Evolutionary conservation across 1,140 invertebrate genomes (phyloP), one percentile per base, ranked within the genome.

Genomic region (Rhagoletis zephyria): DNA sequence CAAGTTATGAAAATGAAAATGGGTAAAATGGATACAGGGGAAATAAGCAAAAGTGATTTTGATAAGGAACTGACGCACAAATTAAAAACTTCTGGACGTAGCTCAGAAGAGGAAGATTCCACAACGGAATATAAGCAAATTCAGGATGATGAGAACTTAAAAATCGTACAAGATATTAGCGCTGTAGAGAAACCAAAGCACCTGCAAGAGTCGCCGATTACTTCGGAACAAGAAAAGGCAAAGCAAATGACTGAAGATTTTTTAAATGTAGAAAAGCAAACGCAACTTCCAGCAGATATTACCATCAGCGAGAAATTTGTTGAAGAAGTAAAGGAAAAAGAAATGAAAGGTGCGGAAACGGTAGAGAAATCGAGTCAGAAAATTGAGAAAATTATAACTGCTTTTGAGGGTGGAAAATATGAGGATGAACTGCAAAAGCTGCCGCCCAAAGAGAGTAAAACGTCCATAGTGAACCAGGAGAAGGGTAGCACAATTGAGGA

Each of bases 1-100:
- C 92, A 93, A 87, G 90, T 93, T 16, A 92, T 93, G n/a, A 93
- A 93, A 88, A 91, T 93, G 90, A 93, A 93, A 88, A 92, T 92
- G 89, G 91, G 90, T 30, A 93, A 92, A 88, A 89, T 92, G 89
- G 92, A 93, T 60, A 89, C 90, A 0, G 85, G 89, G 7, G 92
- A 93, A 87, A 87, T 93, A 4, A 92, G 88, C 87, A 93, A 93
- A 87, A 91, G 89, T 70, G 92, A 93, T n/a, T 93, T 93, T 81
- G 92, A 93, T 64, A 93, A 91, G 85, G 92, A 93, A 86, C 74
- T 93, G 61, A 91, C 92, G 5, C 91, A 93, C 85, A 93, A 93
- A 88, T 88, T 93, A 40, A 92, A 90, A 88, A 89, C 90, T 19
- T 91, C 92, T 10, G 89, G 92, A 7, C 91, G 91, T 12, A 92